Base-by-base conservation (phyloP, 2,797 vertebrate genomes). In the Hypotaenidia okinawae region DNA sequence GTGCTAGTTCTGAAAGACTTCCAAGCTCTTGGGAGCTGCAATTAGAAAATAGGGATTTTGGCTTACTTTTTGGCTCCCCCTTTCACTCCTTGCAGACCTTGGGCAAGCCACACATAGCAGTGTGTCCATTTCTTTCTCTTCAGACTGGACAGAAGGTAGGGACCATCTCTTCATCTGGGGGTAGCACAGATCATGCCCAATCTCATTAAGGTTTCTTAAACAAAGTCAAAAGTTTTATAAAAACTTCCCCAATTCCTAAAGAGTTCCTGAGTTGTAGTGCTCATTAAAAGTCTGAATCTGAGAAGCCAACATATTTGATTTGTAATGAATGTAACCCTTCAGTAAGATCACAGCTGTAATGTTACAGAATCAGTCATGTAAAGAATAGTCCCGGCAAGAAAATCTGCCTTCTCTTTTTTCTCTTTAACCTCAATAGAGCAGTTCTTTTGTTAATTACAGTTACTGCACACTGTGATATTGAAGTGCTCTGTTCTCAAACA, bases 401-500 rank as follows among this genome's bases (percentile, higher is more conserved):
- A 97, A 96, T 82, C 95, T 96, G 90, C 95, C 92, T 83, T 84
- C 74, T 94, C 96, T 96, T 96, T 97, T 88, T 87, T 83, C 95
- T 96, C 96, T 96, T 96, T 97, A 97, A 96, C 96, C 95, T 97
- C 95, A 95, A 94, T 89, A 98, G 98, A 97, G 96, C 97, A 97
- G 98, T 97, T 97, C 97, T 97, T 98, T 96, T 97, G 97, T 98
- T 99, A 99, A 99, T 99, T 98, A 98, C 97, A 98, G 98, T 98
- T 98, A 98, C 91, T 91, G 92, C 95, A 98, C 96, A 98, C 96
- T 94, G 94, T 93, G 96, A 97, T 97, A 98, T 98, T 98, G 98
- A 98, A 98, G 98, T 96, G 93, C 96, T 97, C 96, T 92, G 97
- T 98, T 98, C 98, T 98, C 98, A 98, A 98, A 98, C 98, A 98